These are phyloP conservation scores for Ceratosolen solmsi DNA, from an alignment of 1,140 invertebrate genomes.

Conservation along the genomic window DNA sequence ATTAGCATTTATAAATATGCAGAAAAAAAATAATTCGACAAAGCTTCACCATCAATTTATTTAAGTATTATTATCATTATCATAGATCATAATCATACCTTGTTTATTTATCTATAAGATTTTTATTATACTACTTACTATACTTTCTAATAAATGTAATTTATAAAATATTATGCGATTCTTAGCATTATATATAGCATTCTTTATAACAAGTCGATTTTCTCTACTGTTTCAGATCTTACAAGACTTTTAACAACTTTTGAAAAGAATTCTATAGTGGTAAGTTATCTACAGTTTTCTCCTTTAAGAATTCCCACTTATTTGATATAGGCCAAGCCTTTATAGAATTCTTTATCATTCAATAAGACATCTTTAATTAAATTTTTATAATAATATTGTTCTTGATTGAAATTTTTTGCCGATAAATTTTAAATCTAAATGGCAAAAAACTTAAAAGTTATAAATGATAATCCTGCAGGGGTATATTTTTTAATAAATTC, in stretches of 20 bases:
- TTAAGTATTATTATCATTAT: too few relatives aligned
- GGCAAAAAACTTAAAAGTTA: too few relatives aligned
- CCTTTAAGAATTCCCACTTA: slow-evolving; percentile 36
- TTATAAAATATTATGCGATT: slow-evolving; percentile 65
- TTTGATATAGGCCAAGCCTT: slow-evolving; percentile 8
- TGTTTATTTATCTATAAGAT: too few relatives aligned
- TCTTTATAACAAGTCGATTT: slow-evolving; percentile 53
- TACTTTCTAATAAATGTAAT: slow-evolving; percentile 65
- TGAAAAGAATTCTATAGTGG: slow-evolving; percentile 49
- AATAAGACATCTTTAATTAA: slow-evolving; percentile 5
- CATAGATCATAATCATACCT: too few relatives aligned
- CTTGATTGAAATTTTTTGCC: not conserved
- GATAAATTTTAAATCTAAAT: too few relatives aligned
- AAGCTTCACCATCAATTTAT: too few relatives aligned
- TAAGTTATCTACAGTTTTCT: slow-evolving; percentile 54
- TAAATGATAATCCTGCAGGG: too few relatives aligned
- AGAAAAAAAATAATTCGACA: too few relatives aligned
- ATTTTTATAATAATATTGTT: slow-evolving; percentile 19
- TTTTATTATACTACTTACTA: slow-evolving; percentile 51
- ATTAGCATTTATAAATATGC: too few relatives aligned
- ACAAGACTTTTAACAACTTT: slow-evolving; percentile 51
- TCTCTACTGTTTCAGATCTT: slow-evolving; percentile 63
- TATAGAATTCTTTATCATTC: not conserved
- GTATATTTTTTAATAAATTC: too few relatives aligned
- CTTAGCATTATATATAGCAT: slow-evolving; percentile 55